Evolutionary conservation across 1,140 invertebrate genomes (phyloP), one percentile per base, ranked within the genome.

Genomic region (Antheraea mylitta): DNA sequence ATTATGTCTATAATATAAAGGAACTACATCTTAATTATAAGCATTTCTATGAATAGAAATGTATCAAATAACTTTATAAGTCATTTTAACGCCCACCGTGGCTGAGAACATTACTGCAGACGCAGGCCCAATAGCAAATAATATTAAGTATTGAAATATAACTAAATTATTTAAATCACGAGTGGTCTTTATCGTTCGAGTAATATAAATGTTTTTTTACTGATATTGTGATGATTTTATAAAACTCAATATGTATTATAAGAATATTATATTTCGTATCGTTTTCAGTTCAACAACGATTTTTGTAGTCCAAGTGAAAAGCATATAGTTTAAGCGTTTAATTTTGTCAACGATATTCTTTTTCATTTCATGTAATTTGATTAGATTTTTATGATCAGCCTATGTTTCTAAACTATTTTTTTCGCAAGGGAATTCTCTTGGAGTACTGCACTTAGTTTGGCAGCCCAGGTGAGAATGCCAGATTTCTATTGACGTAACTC

Each of bases 121-220:
- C 74, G 72, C 73, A 30, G 68, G 73, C 37, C 65, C 64, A 71
- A 64, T 72, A 73, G 73, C 60, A 80, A 78, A 81, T 85, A 80
- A 75, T 83, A 78, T 71, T 76, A 74, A 60, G 67, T 62, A 74
- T 75, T 70, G 67, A 78, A 76, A 78, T 78, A 81, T 75, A 72
- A 77, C 68, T 67, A 74, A 78, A 78, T 78, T 81, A 79, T 81
- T 82, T 74, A 80, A 82, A 80, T 80, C 65, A 77, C 64, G 73
- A 75, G 72, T 68, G 75, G 71, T 65, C 71, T 48, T 61, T 6
- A 37, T 67, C 62, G 61, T 58, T 74, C 75, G 59, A 67, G 45
- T 76, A 66, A 74, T 73, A 71, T 66, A 65, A 70, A 69, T 22
- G 68, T 45, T 48, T n/a, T n/a, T n/a, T 71, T 59, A 65, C 58